Conservation (phyloP, 2,888 invertebrate species). For the Drosophila prolongata region DNA sequence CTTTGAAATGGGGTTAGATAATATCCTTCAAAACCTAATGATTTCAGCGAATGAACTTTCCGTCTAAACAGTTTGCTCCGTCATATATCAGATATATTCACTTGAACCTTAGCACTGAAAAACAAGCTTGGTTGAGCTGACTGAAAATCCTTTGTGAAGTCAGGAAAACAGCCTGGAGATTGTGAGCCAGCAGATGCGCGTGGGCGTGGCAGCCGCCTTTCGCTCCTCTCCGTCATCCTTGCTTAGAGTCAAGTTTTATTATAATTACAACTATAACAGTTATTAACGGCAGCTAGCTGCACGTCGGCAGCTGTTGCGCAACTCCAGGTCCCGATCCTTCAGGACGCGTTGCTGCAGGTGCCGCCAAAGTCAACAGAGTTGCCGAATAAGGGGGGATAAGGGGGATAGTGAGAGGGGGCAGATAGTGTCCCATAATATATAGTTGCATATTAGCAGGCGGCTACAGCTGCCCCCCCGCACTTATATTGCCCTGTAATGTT, state of each 20-base stretch:
- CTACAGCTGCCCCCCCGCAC: conserved; percentile 53
- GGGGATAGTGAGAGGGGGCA: neutral
- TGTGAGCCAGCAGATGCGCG: conserved; percentile 54
- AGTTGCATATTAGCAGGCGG: conserved; percentile 69
- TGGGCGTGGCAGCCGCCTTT: conserved; percentile 8
- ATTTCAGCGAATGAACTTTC: neutral
- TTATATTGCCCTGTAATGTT: conserved; percentile 68
- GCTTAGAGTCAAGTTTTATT: conserved; percentile 76
- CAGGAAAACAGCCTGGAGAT: conserved; percentile 50
- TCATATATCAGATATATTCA: neutral
- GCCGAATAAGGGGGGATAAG: neutral
- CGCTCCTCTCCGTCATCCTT: conserved; percentile 1
- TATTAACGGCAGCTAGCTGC: conserved; percentile 68
- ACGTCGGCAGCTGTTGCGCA: conserved; percentile 52
- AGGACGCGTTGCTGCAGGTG: conserved; percentile 58
- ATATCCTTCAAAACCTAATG: neutral
- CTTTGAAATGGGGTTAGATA: too few relatives aligned
- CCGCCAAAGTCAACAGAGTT: conserved; percentile 54
- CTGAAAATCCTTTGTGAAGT: conserved; percentile 26
- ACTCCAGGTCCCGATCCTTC: conserved; percentile 12
- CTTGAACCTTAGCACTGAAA: neutral
- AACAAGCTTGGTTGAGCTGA: neutral
- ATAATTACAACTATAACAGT: conserved; percentile 80
- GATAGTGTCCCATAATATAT: conserved; percentile 66
- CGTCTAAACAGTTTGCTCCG: neutral